phyloP scores from a whole-genome alignment of 2,113 vertebrate genomes.

The Odontophorus gujanensis region DNA sequence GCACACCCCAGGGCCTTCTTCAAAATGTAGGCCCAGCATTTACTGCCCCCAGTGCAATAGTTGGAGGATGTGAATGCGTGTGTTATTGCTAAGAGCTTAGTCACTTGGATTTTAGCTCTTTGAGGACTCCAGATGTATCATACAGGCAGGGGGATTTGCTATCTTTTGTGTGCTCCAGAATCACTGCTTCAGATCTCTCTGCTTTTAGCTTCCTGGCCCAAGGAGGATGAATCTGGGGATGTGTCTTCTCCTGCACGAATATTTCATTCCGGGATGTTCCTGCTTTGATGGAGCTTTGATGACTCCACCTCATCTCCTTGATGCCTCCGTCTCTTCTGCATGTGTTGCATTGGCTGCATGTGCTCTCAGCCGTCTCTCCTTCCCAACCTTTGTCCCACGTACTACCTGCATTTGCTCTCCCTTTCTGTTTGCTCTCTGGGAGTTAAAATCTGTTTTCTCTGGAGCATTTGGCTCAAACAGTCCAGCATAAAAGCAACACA shows the following conservation, averaged over 20 bases:
- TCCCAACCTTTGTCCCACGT: background rate
- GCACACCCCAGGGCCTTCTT: conserved; percentile 63
- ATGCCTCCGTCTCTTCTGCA: accelerated
- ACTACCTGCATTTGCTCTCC: background rate
- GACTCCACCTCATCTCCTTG: background rate
- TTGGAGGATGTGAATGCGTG: conserved; percentile 45
- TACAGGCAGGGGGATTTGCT: background rate
- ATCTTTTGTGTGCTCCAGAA: background rate
- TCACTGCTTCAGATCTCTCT: background rate
- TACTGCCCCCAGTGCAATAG: conserved; percentile 33
- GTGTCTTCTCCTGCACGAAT: accelerated
- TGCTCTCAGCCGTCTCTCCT: background rate
- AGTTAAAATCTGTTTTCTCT: conserved; percentile 40
- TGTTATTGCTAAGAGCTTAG: conserved; percentile 46
- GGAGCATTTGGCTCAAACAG: background rate
- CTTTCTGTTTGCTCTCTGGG: background rate
- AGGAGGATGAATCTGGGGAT: background rate
- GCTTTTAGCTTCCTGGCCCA: background rate
- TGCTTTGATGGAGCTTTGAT: accelerated
- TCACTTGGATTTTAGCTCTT: background rate
- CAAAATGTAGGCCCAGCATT: conserved; percentile 60
- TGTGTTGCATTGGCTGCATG: accelerated
- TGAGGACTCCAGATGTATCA: conserved; percentile 49
- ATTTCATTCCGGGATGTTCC: accelerated
- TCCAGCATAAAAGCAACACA: background rate